phyloP scores from a whole-genome alignment of 2,113 vertebrate genomes.

The Scomber japonicus region DNA sequence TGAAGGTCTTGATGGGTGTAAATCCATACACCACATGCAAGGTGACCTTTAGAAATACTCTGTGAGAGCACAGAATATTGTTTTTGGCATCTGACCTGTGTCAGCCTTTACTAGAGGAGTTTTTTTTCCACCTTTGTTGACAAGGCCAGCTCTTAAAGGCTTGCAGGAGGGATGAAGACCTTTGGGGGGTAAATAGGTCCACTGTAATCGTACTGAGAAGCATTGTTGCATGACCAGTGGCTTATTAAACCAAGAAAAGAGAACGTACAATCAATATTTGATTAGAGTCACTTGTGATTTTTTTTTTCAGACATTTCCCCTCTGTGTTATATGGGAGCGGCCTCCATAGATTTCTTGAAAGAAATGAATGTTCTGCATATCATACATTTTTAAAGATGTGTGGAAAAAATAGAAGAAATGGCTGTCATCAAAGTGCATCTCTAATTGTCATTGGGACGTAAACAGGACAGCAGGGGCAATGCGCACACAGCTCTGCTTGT shows the following conservation, averaged over 20 bases:
- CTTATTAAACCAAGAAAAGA: conserved; percentile 64
- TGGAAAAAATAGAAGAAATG: conserved; percentile 28
- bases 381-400: conserved; percentile 74
- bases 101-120: conserved; percentile 52
- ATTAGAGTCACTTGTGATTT: conserved; percentile 64
- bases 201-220: not conserved
- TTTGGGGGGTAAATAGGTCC: conserved; percentile 26
- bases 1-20: conserved; percentile 11
- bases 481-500: conserved; percentile 45
- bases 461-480: conserved; percentile 66
- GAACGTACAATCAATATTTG: conserved; percentile 77
- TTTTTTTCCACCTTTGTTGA: conserved; percentile 24
- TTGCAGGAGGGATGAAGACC: not conserved
- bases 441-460: conserved; percentile 68
- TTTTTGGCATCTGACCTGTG: conserved; percentile 64
- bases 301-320: conserved; percentile 38
- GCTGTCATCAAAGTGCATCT: conserved; percentile 77
- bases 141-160: conserved; percentile 52
- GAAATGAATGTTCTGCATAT: conserved; percentile 59
- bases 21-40: conserved; percentile 44
- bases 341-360: conserved; percentile 62
- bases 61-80: conserved; percentile 42
- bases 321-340: conserved; percentile 23
- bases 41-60: conserved; percentile 76
- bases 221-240: conserved; percentile 51